Evolutionary conservation across 2,797 vertebrate genomes (phyloP).

Genomic region (Ambastaia sidthimunki): DNA sequence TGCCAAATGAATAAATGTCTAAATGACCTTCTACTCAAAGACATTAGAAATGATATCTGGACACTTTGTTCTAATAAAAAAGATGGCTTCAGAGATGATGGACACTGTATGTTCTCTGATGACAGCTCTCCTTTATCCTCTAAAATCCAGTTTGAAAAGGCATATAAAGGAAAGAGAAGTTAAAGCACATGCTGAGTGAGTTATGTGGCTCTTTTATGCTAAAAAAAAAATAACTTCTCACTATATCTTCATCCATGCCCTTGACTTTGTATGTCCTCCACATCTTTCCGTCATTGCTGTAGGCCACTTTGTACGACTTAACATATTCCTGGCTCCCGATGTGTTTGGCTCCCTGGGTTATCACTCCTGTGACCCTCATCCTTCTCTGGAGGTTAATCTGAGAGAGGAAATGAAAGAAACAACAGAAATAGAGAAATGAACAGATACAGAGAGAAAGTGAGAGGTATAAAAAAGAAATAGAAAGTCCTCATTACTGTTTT

Average conservation of each 20-base stretch:
- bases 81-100: constrained; percentile 73
- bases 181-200: constrained; percentile 60
- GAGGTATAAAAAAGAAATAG: too few species aligned
- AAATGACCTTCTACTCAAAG: constrained; percentile 27
- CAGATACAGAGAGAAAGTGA: not conserved
- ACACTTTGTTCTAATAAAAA: constrained; percentile 59
- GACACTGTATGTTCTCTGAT: constrained; percentile 63
- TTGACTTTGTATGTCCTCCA: constrained; percentile 97
- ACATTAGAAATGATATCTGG: constrained; percentile 62
- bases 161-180: constrained; percentile 67
- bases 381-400: constrained; percentile 97
- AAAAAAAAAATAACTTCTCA: constrained; percentile 79
- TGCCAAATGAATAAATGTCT: too few species aligned
- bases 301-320: constrained; percentile 98
- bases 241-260: constrained; percentile 93
- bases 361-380: constrained; percentile 97
- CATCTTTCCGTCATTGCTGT: constrained; percentile 93
- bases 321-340: constrained; percentile 97
- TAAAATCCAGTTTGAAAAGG: constrained; percentile 76
- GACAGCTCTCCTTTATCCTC: constrained; percentile 74
- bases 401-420: constrained; percentile 6
- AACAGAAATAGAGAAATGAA: constrained; percentile 18
- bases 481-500: too few species aligned
- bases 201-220: constrained; percentile 43
- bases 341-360: constrained; percentile 98